Percentiles rank a stretch among this genome's conserved stretches.
These are phyloP conservation scores for Cerceris ruficornis DNA, from an alignment of 2,888 invertebrate genomes.

Conservation along the genomic window DNA sequence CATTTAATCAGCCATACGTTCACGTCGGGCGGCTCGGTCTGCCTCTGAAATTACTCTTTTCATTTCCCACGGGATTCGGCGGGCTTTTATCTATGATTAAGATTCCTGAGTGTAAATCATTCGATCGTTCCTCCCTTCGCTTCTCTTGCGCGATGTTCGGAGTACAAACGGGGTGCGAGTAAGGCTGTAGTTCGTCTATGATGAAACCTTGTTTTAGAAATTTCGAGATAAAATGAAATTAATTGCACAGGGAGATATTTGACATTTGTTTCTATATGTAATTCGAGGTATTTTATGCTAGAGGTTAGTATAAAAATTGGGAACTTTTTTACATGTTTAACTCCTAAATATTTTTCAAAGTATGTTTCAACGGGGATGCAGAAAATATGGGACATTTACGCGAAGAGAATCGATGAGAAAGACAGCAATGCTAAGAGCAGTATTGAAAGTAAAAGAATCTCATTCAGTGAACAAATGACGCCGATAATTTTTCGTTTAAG, in stretches of 20 bases:
- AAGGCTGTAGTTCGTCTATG: too few relatives aligned
- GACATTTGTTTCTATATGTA: too few relatives aligned
- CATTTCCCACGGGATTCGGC: constrained; percentile 3
- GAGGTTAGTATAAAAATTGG: too few relatives aligned
- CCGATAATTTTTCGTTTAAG: constrained; percentile 26
- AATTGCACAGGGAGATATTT: too few relatives aligned
- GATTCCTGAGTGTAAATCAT: neutral
- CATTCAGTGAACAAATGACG: neutral
- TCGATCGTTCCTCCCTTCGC: neutral
- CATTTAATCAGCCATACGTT: constrained; percentile 30
- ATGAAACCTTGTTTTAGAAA: too few relatives aligned
- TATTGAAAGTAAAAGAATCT: neutral
- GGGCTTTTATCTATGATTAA: constrained; percentile 16
- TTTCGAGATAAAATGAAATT: too few relatives aligned
- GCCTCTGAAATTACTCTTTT: constrained; percentile 1
- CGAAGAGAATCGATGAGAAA: too few relatives aligned
- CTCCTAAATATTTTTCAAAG: too few relatives aligned
- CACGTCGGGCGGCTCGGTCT: neutral
- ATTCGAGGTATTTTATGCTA: too few relatives aligned
- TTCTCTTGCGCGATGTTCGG: neutral
- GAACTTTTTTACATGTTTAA: too few relatives aligned
- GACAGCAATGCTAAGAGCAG: neutral
- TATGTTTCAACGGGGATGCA: too few relatives aligned
- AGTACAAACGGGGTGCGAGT: neutral
- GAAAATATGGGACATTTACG: too few relatives aligned